A percentile compares a stretch with the other conserved stretches of the same genome.
These are phyloP conservation scores for Dynastes tityus DNA, from an alignment of 2,888 invertebrate genomes.

Conservation along the genomic window DNA sequence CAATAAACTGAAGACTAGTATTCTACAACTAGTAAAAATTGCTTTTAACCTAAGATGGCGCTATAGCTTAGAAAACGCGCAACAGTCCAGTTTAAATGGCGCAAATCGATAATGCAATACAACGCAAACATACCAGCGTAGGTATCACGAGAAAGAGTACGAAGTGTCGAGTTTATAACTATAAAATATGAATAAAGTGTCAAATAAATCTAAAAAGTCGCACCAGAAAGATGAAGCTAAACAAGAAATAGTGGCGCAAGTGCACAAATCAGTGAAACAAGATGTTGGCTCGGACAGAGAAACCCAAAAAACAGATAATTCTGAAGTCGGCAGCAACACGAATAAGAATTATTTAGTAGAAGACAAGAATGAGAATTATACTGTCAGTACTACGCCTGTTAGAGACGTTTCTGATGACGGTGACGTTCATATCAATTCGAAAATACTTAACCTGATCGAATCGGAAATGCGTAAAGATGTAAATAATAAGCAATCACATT, in stretches of 20 bases:
- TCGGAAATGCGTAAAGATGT: constrained; percentile 69
- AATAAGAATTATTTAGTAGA: constrained; percentile 63
- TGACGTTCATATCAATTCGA: constrained; percentile 75
- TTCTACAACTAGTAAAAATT: not conserved
- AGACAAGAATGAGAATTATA: constrained; percentile 64
- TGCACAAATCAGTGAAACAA: constrained; percentile 64
- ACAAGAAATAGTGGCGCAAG: constrained; percentile 68
- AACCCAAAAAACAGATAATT: constrained; percentile 59
- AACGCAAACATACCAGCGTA: constrained; percentile 5
- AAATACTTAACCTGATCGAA: constrained; percentile 68
- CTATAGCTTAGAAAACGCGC: not conserved
- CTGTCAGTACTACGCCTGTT: constrained; percentile 65
- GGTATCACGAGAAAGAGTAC: not conserved
- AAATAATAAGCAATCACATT: constrained; percentile 66
- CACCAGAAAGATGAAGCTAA: constrained; percentile 66
- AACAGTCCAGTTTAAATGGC: not conserved
- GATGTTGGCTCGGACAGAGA: constrained; percentile 59
- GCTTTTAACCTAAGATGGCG: not conserved
- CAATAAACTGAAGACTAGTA: not conserved
- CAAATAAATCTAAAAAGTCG: constrained; percentile 62
- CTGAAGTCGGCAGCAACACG: constrained; percentile 65
- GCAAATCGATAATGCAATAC: constrained; percentile 27
- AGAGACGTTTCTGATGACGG: constrained; percentile 73
- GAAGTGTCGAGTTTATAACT: not conserved
- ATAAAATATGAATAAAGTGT: constrained; percentile 59